Base-by-base conservation (phyloP, 2,888 invertebrate species). In the Cremastinae sp. region DNA sequence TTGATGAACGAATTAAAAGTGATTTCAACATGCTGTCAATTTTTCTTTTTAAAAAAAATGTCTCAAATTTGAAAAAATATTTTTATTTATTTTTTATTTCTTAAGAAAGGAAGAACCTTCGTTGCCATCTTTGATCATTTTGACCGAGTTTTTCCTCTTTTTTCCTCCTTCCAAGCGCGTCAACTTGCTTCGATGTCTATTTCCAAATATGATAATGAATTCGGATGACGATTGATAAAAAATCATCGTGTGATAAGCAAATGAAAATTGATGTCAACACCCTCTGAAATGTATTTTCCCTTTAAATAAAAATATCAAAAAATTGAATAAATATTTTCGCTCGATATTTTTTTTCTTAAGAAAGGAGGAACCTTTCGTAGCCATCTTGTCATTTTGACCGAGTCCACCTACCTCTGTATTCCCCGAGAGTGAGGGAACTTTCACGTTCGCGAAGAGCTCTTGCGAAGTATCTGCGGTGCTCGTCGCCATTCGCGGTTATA, bases 81-180 rank as follows among this genome's bases (percentile, higher is more conserved):
- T n/a, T n/a, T n/a, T n/a, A n/a, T n/a, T n/a, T n/a, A n/a, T 28
- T 3, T 28, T 28, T 3, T 28, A 2, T 5, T 28, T 28, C 28
- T 28, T 28, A 5, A 28, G 5, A 65, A 76, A 65, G 59, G 49
- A 58, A 49, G 69, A 76, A 65, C 20, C 53, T 37, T 41, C 53
- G n/a, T n/a, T n/a, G n/a, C n/a, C n/a, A 85, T 84, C 82, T 83
- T 85, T 85, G 85, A 79, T 82, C 73, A 59, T 80, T 78, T 66
- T 85, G 85, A n/a, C n/a, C 85, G 82, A 85, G 85, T 85, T 71
- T 59, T 20, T 65, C 22, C 35, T 37, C 43, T 62, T 49, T 12
- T 9, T 39, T n/a, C 8, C 4, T 49, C 8, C 53, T 2, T 10
- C 20, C 51, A n/a, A 14, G 41, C 5, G 8, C 14, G 2, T 43